Evolutionary conservation across 2,113 vertebrate species (phyloP).

Genomic region (Astatoreochromis straeleni): DNA sequence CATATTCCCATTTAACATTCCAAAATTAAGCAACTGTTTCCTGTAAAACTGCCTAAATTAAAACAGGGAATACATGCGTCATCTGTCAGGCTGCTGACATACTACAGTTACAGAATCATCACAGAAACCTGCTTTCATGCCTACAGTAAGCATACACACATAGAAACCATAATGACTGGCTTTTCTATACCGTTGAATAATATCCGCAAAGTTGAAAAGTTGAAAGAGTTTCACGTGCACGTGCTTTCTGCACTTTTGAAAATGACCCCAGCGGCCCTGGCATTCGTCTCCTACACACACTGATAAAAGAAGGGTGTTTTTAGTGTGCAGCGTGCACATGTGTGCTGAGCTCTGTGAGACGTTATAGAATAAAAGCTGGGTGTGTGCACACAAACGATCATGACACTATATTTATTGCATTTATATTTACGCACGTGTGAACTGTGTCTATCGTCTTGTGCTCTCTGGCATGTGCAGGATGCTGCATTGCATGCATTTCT

Average conservation of each 20-base stretch:
- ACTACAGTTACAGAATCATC: constrained; percentile 16
- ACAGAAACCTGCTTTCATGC: constrained; percentile 21
- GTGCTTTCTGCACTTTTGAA: neutral
- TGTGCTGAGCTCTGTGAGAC: neutral
- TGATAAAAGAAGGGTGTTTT: neutral
- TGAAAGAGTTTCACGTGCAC: neutral
- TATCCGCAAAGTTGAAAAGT: constrained; percentile 25
- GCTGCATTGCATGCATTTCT: neutral
- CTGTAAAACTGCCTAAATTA: constrained; percentile 50
- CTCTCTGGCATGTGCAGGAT: neutral
- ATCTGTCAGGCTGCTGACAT: constrained; percentile 45
- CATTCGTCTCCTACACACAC: neutral
- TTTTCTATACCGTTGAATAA: constrained; percentile 6
- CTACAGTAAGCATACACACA: constrained; percentile 12
- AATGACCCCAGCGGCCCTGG: neutral
- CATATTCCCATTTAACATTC: constrained; percentile 32
- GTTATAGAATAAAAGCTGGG: neutral
- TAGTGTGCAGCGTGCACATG: neutral
- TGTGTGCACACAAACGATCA: neutral
- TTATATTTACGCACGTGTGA: neutral
- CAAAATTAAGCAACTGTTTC: constrained; percentile 51
- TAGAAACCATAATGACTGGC: constrained; percentile 42
- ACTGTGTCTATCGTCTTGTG: neutral
- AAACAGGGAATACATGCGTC: constrained; percentile 52
- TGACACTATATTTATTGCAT: neutral